Base-by-base conservation (phyloP, 2,113 vertebrate genomes). In the Ivindomyrus marchei region DNA sequence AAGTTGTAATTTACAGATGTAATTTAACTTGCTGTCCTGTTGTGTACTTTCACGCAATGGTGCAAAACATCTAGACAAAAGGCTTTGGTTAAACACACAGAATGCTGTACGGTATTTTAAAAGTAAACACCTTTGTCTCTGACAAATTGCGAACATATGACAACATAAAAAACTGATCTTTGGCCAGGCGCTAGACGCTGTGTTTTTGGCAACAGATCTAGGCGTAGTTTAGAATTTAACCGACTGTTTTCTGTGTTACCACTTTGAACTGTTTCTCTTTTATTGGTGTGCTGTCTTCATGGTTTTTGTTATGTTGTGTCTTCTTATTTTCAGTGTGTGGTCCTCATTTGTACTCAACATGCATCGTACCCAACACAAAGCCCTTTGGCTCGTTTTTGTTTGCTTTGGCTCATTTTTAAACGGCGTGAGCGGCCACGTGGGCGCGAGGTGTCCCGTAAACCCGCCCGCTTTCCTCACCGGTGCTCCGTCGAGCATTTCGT, bases 311-410 rank as follows among this genome's bases (percentile, higher is more conserved):
- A n/a, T 24, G 27, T 62, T 53, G 50, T 36, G 50, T 87, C 36
- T 77, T 39, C n/a, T 19, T 80, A 42, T 80, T 42, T 87, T 87
- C 13, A 27, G 27, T 6, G 50, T 89, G 52, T n/a, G 27, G 62
- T 31, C 66, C 27, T 4, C 27, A 31, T 15, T 47, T 47, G 15
- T 31, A 45, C 19, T 47, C 8, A 21, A 62, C 31, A n/a, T 24
- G 24, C 86, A 88, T 88, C 70, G 77, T 88, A 89, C 42, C 74
- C 36, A 80, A 80, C 74, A 42, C 74, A 83, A 49, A 45, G 80
- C 31, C 13, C 13, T 87, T 39, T 46, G n/a, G 49, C 74, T 53
- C 17, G 24, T 47, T 10, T 8, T 85, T 85, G 27, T 83, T 90
- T 45, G 50, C 10, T 31, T n/a, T 7, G n/a, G 49, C 85, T 50